These are phyloP conservation scores for Lagopus muta DNA, from an alignment of 2,113 vertebrate genomes.

Conservation along the genomic window DNA sequence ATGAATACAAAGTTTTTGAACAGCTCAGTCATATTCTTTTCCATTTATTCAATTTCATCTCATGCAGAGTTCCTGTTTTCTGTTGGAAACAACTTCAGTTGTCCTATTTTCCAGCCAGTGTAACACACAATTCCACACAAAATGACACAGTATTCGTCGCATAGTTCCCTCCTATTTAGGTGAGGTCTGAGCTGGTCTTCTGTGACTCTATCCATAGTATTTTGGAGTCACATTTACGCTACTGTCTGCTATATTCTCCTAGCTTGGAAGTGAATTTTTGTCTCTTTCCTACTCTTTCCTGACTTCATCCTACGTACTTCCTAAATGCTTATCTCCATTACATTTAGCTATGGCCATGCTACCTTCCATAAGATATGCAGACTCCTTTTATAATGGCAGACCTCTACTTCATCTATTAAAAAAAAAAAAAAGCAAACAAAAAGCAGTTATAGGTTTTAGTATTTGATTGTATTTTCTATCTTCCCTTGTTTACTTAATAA, in stretches of 20 bases:
- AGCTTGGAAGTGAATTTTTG: neutral
- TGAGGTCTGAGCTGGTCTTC: neutral
- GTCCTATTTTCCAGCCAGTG: neutral
- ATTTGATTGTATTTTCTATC: neutral
- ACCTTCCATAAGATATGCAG: neutral
- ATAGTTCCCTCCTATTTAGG: neutral
- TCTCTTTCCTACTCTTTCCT: neutral
- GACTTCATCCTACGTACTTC: neutral
- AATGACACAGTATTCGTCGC: neutral
- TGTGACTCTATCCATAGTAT: neutral
- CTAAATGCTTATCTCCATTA: neutral
- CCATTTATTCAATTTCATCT: neutral
- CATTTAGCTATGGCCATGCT: neutral
- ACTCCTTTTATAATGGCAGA: neutral
- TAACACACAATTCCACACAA: neutral
- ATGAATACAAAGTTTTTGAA: neutral
- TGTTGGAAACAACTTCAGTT: neutral
- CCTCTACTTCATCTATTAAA: neutral
- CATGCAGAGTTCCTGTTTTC: neutral
- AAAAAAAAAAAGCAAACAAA: neutral
- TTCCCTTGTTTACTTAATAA: neutral
- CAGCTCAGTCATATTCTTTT: neutral
- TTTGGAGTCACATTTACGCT: neutral
- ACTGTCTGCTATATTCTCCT: neutral
- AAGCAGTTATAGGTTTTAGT: neutral